phyloP scores from a whole-genome alignment of 2,113 vertebrate genomes.

The Pluvianellus socialis region DNA sequence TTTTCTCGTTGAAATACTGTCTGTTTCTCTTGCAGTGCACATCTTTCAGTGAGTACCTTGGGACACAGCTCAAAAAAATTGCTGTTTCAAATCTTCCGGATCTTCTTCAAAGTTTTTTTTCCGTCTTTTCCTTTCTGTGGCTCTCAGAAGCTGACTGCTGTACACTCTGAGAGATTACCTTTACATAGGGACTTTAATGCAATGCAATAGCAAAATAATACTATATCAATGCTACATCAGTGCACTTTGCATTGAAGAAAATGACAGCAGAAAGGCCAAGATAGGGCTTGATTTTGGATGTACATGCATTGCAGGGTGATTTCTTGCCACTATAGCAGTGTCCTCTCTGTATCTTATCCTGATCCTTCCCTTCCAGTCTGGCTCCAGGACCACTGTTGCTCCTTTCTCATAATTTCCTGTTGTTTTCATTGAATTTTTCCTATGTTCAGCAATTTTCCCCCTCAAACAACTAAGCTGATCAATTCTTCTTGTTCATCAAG shows the following conservation, averaged over 20 bases:
- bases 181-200: not conserved
- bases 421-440: not conserved
- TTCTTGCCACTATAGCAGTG: not conserved
- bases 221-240: not conserved
- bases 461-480: not conserved
- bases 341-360: not conserved
- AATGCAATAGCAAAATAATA: not conserved
- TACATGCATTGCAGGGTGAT: not conserved
- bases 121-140: not conserved
- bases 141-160: not conserved
- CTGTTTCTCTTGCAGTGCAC: not conserved
- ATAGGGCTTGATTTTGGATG: not conserved
- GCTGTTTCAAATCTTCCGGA: not conserved
- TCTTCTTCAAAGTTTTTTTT: not conserved
- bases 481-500: not conserved
- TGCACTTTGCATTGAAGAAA: not conserved
- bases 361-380: not conserved
- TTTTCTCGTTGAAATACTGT: constrained; percentile 21
- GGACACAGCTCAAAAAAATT: not conserved
- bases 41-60: not conserved
- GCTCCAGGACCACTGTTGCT: not conserved
- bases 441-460: not conserved
- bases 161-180: not conserved
- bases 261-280: not conserved
- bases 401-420: not conserved